Base-by-base conservation (phyloP, 2,113 vertebrate species). In the Turnix velox region DNA sequence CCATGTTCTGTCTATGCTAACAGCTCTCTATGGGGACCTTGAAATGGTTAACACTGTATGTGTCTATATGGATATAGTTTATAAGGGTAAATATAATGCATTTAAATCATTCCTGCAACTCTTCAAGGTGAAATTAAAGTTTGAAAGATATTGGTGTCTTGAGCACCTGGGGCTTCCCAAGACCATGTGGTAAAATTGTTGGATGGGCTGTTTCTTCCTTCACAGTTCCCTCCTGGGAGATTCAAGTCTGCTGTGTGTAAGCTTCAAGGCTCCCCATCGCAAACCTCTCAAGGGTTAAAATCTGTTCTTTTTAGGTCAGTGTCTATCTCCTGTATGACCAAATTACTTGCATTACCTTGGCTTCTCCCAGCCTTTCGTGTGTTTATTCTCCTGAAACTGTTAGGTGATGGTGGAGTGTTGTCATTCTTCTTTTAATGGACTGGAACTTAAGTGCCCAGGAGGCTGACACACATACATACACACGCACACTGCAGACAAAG, bases 21-120 rank as follows among this genome's bases (percentile, higher is more conserved):
- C 83, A 74, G 74, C 85, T 88, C 87, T 92, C 94, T 90, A 66
- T 4, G 67, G 92, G 87, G 66, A 94, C 92, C 91, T 91, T 87
- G 79, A 96, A 97, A 93, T 89, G 76, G 87, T 95, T 95, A 92
- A 94, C 35, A 16, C 74, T 87, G 24, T 59, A 12, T 79, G 18
- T 85, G 58, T 87, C 82, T 92, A 10, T 78, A 43, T 72, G 82
- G 33, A 79, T 73, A 39, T 46, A 28, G 10, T 40, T 31, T 69
- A 63, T 40, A 48, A 83, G 58, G 63, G 61, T 79, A 95, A 92
- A 81, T 85, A 87, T 43, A 95, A 92, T 63, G n/a, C 59, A 59
- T 94, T 94, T 92, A 88, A 84, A 89, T 54, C 15, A 27, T 63
- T 48, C 37, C 52, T 83, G 54, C 12, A 80, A 55, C 18, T 75